Conservation (phyloP, 2,797 vertebrate genomes). For the Gymnoscopelus microlampas region DNA sequence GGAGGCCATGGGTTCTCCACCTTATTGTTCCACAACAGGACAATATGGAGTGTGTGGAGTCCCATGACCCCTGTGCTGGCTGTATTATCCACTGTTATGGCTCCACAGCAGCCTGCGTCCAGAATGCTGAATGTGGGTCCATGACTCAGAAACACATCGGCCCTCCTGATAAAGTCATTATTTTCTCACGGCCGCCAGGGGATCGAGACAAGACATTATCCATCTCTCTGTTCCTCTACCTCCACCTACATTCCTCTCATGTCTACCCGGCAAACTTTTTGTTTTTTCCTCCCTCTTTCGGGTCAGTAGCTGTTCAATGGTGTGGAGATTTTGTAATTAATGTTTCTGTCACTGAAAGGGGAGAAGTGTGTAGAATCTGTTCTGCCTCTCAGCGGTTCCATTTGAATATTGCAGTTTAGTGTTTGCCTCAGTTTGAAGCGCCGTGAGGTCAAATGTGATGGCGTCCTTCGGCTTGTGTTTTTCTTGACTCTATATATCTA, state of each 20-base stretch:
- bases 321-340: constrained; percentile 60
- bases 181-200: constrained; percentile 64
- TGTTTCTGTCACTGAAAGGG: constrained; percentile 39
- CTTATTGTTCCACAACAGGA: constrained; percentile 72
- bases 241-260: constrained; percentile 45
- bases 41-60: constrained; percentile 56
- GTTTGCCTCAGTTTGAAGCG: constrained; percentile 32
- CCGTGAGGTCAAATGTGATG: constrained; percentile 26
- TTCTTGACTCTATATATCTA: constrained; percentile 1
- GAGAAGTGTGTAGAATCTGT: constrained; percentile 27
- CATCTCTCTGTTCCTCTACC: constrained; percentile 53
- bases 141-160: constrained; percentile 65
- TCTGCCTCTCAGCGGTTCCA: constrained; percentile 12
- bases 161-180: constrained; percentile 77
- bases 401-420: constrained; percentile 27
- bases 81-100: constrained; percentile 69
- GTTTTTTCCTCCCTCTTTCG: constrained; percentile 41
- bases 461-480: constrained; percentile 11
- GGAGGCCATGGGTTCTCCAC: constrained; percentile 65
- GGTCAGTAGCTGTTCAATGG: constrained; percentile 59
- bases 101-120: constrained; percentile 52
- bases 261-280: constrained; percentile 32
- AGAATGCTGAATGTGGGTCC: constrained; percentile 66
- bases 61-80: constrained; percentile 56
- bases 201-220: constrained; percentile 56